Base-by-base conservation (phyloP, 2,888 invertebrate genomes). In the Macaria notata region DNA sequence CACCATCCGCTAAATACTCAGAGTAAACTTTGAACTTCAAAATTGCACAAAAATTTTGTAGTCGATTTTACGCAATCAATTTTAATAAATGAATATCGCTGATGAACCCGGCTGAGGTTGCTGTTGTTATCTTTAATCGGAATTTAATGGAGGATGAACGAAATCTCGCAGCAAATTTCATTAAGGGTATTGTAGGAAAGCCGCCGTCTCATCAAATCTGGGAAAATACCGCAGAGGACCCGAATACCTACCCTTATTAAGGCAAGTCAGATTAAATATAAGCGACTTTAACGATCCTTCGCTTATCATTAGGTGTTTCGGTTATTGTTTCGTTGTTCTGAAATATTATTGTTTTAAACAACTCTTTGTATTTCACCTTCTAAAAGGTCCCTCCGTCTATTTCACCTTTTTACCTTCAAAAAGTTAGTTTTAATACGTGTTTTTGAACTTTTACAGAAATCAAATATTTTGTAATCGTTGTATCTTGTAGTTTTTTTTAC, bases 91-190 rank as follows among this genome's bases (percentile, higher is more conserved):
- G 45, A 44, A 46, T 9, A 48, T 43, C 45, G 49, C 30, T 44
- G 44, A 33, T 52, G 44, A 36, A 46, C 43, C 30, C 19, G 31
- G 31, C 54, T 58, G 46, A 53, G 52, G 42, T 58, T 58, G 54
- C 54, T 56, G 55, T 50, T 57, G 49, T 58, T 49, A 57, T 57
- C 46, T 54, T 50, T 49, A 53, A 58, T 71, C 64, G 68, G 61
- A 64, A 69, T 68, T 69, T 80, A 81, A 83, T 77, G 73, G 79
- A 68, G 72, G 72, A 77, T 83, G 74, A 80, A 76, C 68, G 73
- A 75, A 73, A 79, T 77, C 72, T 73, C 64, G 61, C 44, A 67
- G 72, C 66, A 76, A 81, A 81, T 81, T 80, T 83, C 72, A 83
- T 83, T 80, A 77, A 46, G 56, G 54, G 52, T 56, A 59, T 55